Percentiles rank a stretch among this genome's conserved stretches.
Evolutionary conservation across 2,797 vertebrate genomes (phyloP).

Genomic region (Serranus cabrilla): DNA sequence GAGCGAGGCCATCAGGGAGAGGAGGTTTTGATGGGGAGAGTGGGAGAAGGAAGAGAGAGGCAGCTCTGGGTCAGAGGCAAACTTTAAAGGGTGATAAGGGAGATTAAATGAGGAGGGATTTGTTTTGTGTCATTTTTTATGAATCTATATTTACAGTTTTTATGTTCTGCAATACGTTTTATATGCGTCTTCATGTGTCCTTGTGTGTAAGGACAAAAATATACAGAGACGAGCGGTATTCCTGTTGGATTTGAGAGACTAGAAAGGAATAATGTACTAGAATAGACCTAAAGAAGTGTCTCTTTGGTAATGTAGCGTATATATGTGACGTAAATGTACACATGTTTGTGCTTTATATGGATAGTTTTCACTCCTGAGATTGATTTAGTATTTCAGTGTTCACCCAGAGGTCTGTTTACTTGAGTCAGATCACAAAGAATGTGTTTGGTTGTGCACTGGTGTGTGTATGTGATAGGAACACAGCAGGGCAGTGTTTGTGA

Average conservation of each 20-base stretch:
- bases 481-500: constrained; percentile 31
- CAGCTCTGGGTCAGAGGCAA: constrained; percentile 45
- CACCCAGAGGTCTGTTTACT: constrained; percentile 24
- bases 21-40: constrained; percentile 48
- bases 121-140: constrained; percentile 3
- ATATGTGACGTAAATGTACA: neutral
- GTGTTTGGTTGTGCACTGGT: constrained; percentile 33
- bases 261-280: neutral
- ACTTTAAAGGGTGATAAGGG: constrained; percentile 45
- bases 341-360: neutral
- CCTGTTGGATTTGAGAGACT: neutral
- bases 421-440: constrained; percentile 5
- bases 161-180: neutral
- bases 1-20: constrained; percentile 45
- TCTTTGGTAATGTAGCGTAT: neutral
- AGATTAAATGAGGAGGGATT: constrained; percentile 58
- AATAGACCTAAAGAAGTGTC: neutral
- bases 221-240: neutral
- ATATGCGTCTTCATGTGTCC: neutral
- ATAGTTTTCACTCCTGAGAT: constrained; percentile 4
- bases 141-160: constrained; percentile 30
- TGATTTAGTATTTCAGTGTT: constrained; percentile 2
- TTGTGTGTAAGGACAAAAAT: neutral
- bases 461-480: constrained; percentile 29
- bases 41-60: constrained; percentile 23